Evolutionary conservation across 2,797 vertebrate genomes (phyloP).

Genomic region (Enteromius afrohamiltoni): DNA sequence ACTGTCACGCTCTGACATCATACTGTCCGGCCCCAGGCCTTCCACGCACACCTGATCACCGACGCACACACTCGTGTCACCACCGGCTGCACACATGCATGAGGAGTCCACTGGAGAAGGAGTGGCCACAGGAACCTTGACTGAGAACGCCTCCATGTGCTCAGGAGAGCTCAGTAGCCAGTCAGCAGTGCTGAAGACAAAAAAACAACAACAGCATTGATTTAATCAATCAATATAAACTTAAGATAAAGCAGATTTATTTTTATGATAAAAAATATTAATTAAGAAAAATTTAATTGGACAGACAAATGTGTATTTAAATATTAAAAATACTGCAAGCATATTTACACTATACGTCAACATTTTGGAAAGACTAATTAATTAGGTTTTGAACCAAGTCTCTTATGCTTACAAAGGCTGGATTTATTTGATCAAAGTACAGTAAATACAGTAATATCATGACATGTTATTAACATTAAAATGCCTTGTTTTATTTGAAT

Average conservation of each 20-base stretch:
- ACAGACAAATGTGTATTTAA: background rate
- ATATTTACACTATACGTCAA: too few relatives aligned
- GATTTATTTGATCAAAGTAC: too few relatives aligned
- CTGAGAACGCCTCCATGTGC: slow-evolving; percentile 88
- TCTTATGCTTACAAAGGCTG: too few relatives aligned
- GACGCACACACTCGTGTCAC: slow-evolving; percentile 20
- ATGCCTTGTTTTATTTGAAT: background rate
- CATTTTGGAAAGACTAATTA: too few relatives aligned
- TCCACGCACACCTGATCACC: slow-evolving; percentile 65
- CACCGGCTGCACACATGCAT: slow-evolving; percentile 59
- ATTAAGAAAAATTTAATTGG: background rate
- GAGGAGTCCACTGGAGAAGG: slow-evolving; percentile 76
- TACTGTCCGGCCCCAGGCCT: slow-evolving; percentile 84
- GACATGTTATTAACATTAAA: background rate
- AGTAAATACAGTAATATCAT: background rate
- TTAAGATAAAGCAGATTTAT: background rate
- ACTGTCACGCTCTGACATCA: slow-evolving; percentile 83
- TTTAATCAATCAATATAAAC: too few relatives aligned
- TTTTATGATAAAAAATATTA: background rate
- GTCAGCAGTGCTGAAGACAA: slow-evolving; percentile 84
- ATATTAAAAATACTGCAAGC: background rate
- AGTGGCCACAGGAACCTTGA: slow-evolving; percentile 87
- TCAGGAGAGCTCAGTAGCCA: slow-evolving; percentile 93
- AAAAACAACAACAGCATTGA: background rate
- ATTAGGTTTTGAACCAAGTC: too few relatives aligned